These are phyloP conservation scores for Hippopotamus amphibius DNA, from an alignment of 2,113 vertebrate genomes.

Conservation along the genomic window DNA sequence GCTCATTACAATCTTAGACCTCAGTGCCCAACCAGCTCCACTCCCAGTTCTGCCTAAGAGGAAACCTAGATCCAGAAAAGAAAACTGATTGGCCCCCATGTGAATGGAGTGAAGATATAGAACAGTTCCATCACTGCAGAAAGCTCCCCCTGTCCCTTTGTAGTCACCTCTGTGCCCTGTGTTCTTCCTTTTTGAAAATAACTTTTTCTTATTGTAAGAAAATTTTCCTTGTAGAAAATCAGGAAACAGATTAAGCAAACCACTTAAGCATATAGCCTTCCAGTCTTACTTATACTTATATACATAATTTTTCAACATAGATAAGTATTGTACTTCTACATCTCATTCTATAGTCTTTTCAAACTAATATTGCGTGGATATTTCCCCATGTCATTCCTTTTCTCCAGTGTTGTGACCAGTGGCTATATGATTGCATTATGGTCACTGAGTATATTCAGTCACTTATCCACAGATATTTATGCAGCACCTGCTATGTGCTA, in stretches of 20 bases:
- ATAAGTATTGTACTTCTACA: no score
- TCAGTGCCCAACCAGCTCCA: neutral
- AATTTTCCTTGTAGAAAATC: neutral
- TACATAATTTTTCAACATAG: neutral
- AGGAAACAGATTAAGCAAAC: neutral
- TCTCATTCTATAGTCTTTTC: neutral
- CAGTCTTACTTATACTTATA: neutral
- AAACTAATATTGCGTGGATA: neutral
- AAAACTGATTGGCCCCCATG: fast-evolving
- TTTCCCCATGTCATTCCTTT: neutral
- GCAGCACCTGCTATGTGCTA: neutral
- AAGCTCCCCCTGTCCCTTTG: neutral
- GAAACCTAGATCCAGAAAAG: neutral
- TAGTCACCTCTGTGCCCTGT: neutral
- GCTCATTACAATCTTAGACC: neutral
- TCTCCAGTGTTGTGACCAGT: neutral
- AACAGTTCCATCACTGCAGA: neutral
- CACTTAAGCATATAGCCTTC: neutral
- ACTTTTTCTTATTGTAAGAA: neutral
- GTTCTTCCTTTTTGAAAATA: neutral
- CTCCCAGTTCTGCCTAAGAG: neutral
- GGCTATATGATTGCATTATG: neutral
- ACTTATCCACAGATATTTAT: neutral
- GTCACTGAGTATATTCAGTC: neutral
- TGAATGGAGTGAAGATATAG: neutral